Conservation (phyloP, 2,888 invertebrate genomes). For the Neoascia interrupta region DNA sequence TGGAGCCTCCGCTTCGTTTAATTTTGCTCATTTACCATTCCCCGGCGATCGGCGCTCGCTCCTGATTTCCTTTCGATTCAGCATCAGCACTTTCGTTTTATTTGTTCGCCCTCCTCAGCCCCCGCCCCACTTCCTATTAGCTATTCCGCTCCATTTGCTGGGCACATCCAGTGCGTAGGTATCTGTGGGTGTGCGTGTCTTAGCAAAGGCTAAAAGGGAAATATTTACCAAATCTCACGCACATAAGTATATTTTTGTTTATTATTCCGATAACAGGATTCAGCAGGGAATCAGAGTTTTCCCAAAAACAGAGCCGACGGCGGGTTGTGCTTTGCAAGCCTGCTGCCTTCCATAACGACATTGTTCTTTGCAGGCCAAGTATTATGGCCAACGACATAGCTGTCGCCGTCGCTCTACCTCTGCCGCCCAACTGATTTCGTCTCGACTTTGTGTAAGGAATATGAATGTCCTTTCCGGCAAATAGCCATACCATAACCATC, state of each 20-base stretch:
- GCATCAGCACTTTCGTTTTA: conserved; percentile 64
- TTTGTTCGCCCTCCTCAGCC: conserved; percentile 41
- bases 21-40: conserved; percentile 50
- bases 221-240: conserved; percentile 66
- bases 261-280: conserved; percentile 66
- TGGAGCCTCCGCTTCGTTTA: conserved; percentile 33
- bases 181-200: neutral
- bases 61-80: conserved; percentile 52
- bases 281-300: conserved; percentile 51
- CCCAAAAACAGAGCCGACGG: neutral
- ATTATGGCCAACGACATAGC: conserved; percentile 3
- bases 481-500: conserved; percentile 48
- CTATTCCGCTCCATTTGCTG: conserved; percentile 49
- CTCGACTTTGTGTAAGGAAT: conserved; percentile 61
- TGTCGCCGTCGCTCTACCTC: too few species aligned
- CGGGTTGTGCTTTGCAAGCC: neutral
- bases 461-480: conserved; percentile 57
- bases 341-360: conserved; percentile 3
- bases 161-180: neutral
- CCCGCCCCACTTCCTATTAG: conserved; percentile 30
- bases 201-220: conserved; percentile 24
- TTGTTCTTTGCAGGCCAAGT: conserved; percentile 7
- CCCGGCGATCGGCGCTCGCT: conserved; percentile 9
- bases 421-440: conserved; percentile 59
- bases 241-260: conserved; percentile 66